phyloP scores from a whole-genome alignment of 2,113 vertebrate genomes.

The Scatophagus argus region DNA sequence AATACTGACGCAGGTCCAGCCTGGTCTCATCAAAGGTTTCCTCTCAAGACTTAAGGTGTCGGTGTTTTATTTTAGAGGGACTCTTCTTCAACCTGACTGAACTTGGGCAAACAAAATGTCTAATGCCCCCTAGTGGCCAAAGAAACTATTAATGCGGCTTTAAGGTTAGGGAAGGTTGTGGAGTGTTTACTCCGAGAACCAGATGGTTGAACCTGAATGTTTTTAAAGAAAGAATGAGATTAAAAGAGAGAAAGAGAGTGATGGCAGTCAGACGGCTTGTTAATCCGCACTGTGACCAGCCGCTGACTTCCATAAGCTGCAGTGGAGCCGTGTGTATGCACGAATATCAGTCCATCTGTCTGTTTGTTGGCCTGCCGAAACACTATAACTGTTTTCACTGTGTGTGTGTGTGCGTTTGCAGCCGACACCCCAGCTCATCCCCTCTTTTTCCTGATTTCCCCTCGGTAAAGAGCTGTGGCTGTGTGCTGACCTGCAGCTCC shows the following conservation, averaged over 20 bases:
- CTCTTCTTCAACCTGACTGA: neutral
- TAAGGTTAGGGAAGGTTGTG: neutral
- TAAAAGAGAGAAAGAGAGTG: conserved; percentile 9
- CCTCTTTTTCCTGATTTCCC: conserved; percentile 54
- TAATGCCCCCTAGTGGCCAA: neutral
- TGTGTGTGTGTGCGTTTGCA: conserved; percentile 36
- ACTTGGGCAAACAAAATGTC: neutral
- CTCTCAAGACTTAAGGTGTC: too few relatives aligned
- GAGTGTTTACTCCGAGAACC: neutral
- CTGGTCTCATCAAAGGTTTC: too few relatives aligned
- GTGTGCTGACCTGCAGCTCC: conserved; percentile 61
- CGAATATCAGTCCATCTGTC: conserved; percentile 51
- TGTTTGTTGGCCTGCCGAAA: conserved; percentile 5
- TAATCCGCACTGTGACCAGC: conserved; percentile 57
- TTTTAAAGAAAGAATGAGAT: conserved; percentile 28
- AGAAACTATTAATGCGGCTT: neutral
- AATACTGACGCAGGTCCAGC: too few relatives aligned
- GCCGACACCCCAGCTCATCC: conserved; percentile 40
- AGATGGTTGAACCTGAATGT: conserved; percentile 16
- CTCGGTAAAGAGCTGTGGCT: conserved; percentile 29
- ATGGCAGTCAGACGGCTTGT: conserved; percentile 18
- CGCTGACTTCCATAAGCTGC: conserved; percentile 46
- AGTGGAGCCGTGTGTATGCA: conserved; percentile 22
- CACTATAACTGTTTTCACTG: conserved; percentile 12
- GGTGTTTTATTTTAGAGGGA: too few relatives aligned